Conservation (phyloP, 1,140 invertebrate species). For the Zaprionus taronus region DNA sequence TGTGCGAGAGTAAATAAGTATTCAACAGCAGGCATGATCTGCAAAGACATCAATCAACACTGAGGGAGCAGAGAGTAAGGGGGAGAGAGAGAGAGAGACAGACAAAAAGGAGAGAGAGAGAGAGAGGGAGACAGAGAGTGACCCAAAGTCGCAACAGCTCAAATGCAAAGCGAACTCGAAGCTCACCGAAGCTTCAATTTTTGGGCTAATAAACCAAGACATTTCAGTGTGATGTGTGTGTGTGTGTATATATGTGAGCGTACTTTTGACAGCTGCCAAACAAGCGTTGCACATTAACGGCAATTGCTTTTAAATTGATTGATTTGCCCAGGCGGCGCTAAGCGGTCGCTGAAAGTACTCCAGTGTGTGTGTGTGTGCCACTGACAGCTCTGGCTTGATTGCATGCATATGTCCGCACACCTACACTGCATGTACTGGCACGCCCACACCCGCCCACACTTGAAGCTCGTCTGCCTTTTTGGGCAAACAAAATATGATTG, state of each 20-base stretch:
- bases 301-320: constrained; percentile 82
- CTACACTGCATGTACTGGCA: background rate
- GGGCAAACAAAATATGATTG: constrained; percentile 82
- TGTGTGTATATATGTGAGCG: constrained; percentile 2
- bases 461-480: constrained; percentile 36
- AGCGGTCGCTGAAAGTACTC: constrained; percentile 33
- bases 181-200: constrained; percentile 11
- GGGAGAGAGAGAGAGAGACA: background rate
- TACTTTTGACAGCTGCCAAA: constrained; percentile 75
- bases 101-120: background rate
- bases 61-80: background rate
- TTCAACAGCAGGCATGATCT: constrained; percentile 32
- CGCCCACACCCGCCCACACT: background rate
- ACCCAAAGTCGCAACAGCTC: constrained; percentile 1
- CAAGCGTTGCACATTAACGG: constrained; percentile 80
- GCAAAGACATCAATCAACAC: constrained; percentile 42
- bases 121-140: background rate
- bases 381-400: constrained; percentile 67
- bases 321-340: constrained; percentile 70
- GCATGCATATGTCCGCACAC: constrained; percentile 41
- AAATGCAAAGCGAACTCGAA: constrained; percentile 2
- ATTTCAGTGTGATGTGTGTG: background rate
- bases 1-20: constrained; percentile 9
- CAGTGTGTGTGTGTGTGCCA: constrained; percentile 46
- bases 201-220: constrained; percentile 41